Conservation (phyloP, 2,797 vertebrate species). For the Gymnoscopelus microlampas region DNA sequence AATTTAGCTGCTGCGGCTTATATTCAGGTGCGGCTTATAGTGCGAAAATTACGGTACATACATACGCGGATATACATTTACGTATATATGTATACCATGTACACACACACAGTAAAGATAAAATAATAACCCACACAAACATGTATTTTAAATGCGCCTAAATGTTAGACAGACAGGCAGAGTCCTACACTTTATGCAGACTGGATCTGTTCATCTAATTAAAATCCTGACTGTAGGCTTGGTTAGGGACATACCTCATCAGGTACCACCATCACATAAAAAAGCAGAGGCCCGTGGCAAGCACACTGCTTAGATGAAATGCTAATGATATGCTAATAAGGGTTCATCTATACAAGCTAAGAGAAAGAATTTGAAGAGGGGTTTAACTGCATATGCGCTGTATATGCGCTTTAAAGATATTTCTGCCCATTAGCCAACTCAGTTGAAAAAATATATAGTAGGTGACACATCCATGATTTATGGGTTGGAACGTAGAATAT, state of each 20-base stretch:
- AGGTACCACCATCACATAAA: no score
- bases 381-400: no score
- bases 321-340: conserved; percentile 36
- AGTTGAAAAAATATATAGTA: no score
- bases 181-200: background rate
- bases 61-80: no score
- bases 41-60: no score
- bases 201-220: background rate
- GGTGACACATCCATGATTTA: no score
- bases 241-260: background rate
- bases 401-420: no score
- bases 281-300: background rate
- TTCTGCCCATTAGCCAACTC: no score
- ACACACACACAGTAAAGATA: conserved; percentile 8
- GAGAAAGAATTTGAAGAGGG: conserved; percentile 11
- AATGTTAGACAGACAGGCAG: background rate
- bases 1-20: no score
- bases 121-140: background rate
- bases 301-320: conserved; percentile 3
- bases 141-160: background rate
- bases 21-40: no score
- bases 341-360: background rate
- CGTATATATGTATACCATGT: conserved; percentile 75
- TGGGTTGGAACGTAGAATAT: no score
- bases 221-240: background rate